Conservation (phyloP, 2,888 invertebrate genomes). For the Microplitis deprimator region DNA sequence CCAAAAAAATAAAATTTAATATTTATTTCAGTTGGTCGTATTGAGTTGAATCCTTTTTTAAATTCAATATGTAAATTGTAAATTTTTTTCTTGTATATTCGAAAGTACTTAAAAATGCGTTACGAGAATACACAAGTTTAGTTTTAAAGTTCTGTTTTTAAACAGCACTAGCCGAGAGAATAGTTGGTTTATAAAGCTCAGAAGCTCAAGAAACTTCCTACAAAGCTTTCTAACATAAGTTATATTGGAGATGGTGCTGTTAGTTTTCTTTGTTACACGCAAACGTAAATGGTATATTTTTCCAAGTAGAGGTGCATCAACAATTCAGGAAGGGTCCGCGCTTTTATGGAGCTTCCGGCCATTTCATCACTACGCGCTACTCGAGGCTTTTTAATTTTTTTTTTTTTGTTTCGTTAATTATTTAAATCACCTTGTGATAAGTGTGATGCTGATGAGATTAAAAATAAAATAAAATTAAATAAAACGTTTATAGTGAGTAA, state of each 20-base stretch:
- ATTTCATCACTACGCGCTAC: constrained; percentile 37
- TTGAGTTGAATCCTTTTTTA: too few relatives aligned
- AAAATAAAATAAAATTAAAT: constrained; percentile 4
- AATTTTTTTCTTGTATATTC: too few relatives aligned
- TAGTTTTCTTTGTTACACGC: constrained; percentile 13
- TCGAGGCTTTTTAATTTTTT: constrained; percentile 18
- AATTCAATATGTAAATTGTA: too few relatives aligned
- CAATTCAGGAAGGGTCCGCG: constrained; percentile 36
- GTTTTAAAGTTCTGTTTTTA: background rate
- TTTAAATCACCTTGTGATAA: constrained; percentile 21
- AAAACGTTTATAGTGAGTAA: background rate
- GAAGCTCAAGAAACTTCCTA: constrained; percentile 18
- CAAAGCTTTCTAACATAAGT: constrained; percentile 13
- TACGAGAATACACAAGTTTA: background rate
- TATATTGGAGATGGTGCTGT: constrained; percentile 4
- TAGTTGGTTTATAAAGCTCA: background rate
- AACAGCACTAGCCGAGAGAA: background rate
- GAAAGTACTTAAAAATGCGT: too few relatives aligned
- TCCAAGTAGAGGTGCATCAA: constrained; percentile 29
- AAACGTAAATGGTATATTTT: constrained; percentile 21
- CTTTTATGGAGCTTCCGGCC: constrained; percentile 38
- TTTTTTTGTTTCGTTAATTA: constrained; percentile 28
- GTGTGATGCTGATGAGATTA: constrained; percentile 14
- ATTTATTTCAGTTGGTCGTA: too few relatives aligned
- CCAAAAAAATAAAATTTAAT: too few relatives aligned